These are phyloP conservation scores for Amazona ochrocephala DNA, from an alignment of 2,797 vertebrate species.

Conservation along the genomic window DNA sequence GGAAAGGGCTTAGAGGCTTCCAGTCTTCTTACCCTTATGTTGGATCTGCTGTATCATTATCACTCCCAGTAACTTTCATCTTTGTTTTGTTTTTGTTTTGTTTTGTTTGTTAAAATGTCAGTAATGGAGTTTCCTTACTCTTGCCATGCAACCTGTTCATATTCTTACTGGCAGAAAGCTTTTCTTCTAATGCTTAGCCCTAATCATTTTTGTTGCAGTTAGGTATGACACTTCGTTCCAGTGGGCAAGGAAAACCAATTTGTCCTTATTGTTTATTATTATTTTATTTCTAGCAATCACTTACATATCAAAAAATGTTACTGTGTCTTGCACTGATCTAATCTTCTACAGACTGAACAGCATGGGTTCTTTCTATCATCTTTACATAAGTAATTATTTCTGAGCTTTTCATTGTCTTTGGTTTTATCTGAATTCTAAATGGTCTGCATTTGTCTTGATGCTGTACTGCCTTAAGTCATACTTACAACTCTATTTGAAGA, in stretches of 20 bases:
- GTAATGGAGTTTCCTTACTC: neutral
- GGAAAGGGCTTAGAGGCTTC: neutral
- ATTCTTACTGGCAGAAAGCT: neutral
- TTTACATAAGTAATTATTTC: neutral
- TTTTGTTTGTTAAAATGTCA: neutral
- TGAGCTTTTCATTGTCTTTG: neutral
- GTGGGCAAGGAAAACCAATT: neutral
- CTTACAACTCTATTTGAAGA: neutral
- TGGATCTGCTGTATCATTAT: neutral
- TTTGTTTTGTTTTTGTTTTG: no score
- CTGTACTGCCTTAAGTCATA: neutral
- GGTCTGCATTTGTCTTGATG: neutral
- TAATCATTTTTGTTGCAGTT: neutral
- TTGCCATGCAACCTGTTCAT: neutral
- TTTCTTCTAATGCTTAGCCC: neutral
- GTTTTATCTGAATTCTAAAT: neutral
- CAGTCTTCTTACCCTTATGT: neutral
- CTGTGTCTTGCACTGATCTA: neutral
- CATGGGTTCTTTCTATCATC: neutral
- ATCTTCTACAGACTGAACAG: neutral
- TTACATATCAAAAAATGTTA: neutral
- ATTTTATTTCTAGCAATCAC: neutral
- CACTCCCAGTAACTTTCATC: neutral
- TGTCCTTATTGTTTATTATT: neutral
- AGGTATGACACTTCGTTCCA: neutral